Evolutionary conservation across 2,797 vertebrate genomes (phyloP).

Genomic region (Ateles fusciceps): DNA sequence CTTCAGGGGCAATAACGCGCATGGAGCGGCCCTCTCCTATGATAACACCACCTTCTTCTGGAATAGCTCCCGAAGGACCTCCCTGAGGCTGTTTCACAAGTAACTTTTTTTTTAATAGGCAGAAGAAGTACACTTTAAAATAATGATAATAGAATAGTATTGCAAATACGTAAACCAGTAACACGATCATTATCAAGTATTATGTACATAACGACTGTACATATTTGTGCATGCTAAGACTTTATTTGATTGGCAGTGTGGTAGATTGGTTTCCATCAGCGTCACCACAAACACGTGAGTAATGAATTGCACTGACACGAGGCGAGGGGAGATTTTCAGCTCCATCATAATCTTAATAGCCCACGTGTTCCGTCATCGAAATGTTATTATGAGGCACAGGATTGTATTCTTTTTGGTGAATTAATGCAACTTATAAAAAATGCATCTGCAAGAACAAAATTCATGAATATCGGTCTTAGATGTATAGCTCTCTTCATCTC

Average conservation of each 20-base stretch:
- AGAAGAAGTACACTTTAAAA: background rate
- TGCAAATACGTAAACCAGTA: background rate
- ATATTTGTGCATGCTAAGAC: background rate
- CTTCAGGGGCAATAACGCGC: background rate
- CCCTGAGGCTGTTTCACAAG: background rate
- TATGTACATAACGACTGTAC: background rate
- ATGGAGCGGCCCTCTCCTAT: no score
- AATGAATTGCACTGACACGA: background rate
- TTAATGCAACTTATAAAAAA: background rate
- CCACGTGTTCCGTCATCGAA: background rate
- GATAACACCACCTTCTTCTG: background rate
- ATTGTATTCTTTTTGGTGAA: background rate
- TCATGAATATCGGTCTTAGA: background rate
- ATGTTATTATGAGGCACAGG: no score
- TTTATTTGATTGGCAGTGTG: background rate
- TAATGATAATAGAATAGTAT: background rate
- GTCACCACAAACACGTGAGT: background rate
- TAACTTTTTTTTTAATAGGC: background rate
- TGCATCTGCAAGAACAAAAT: background rate
- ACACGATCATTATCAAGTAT: background rate
- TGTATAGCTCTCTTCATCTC: background rate
- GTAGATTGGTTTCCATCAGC: background rate
- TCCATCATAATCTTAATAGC: background rate
- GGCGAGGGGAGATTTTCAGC: background rate
- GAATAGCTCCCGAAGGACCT: background rate